Conservation (phyloP, 2,113 vertebrate genomes). For the Grammomys dolichurus region DNA sequence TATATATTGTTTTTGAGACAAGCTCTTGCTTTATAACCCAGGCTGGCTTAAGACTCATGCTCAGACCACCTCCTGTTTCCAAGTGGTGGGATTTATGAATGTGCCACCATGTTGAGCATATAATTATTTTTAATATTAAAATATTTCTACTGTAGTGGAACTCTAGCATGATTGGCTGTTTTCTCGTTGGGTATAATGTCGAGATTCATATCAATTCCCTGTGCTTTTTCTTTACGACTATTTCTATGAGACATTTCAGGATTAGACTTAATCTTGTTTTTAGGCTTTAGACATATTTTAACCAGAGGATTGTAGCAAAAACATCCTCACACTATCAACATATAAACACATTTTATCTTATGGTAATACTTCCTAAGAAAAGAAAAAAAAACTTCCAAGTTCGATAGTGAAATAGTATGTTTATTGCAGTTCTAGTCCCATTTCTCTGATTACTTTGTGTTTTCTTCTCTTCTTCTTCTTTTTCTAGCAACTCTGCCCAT, state of each 20-base stretch:
- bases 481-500: conserved; percentile 13
- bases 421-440: conserved; percentile 20
- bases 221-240: not conserved
- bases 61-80: not conserved
- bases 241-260: conserved; percentile 8
- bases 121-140: conserved; percentile 18
- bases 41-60: not conserved
- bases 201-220: not conserved
- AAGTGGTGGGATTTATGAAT: not conserved
- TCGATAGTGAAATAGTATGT: conserved; percentile 7
- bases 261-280: not conserved
- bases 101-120: not conserved
- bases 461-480: not conserved
- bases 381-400: conserved; percentile 28
- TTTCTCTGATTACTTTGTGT: not conserved
- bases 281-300: conserved; percentile 23
- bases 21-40: not conserved
- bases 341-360: not conserved
- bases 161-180: not conserved
- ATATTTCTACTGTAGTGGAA: not conserved
- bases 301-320: conserved; percentile 31
- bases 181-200: not conserved
- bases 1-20: not conserved
- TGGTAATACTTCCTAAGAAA: not conserved
- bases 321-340: not conserved